Percentiles rank a stretch among this genome's conserved stretches.
These are phyloP conservation scores for Eutrigla gurnardus DNA, from an alignment of 2,797 vertebrate genomes.

Conservation along the genomic window DNA sequence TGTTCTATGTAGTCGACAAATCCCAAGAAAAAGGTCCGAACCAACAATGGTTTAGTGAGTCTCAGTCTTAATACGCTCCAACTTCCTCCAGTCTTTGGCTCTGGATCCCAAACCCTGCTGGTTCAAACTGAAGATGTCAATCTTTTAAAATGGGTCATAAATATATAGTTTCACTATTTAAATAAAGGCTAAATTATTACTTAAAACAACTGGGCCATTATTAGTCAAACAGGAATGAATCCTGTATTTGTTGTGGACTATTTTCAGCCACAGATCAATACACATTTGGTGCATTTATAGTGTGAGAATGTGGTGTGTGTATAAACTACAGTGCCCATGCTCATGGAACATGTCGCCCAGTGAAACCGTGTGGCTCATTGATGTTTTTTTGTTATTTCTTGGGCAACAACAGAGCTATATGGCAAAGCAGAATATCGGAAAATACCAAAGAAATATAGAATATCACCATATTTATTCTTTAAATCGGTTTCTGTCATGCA, in stretches of 20 bases:
- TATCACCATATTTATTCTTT: slow-evolving; percentile 34
- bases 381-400: background rate
- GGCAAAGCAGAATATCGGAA: slow-evolving; percentile 4
- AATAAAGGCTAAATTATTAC: background rate
- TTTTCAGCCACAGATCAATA: background rate
- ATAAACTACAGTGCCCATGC: background rate
- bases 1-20: slow-evolving; percentile 11
- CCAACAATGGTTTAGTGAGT: background rate
- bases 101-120: background rate
- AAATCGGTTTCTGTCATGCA: slow-evolving; percentile 25
- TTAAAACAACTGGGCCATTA: background rate
- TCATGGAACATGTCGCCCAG: slow-evolving; percentile 8
- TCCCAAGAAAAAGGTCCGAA: slow-evolving; percentile 4
- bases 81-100: background rate
- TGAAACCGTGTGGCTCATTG: background rate
- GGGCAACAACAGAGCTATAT: background rate
- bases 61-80: background rate
- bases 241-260: background rate
- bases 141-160: slow-evolving; percentile 1
- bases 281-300: slow-evolving; percentile 4
- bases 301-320: background rate
- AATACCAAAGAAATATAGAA: slow-evolving; percentile 27
- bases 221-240: slow-evolving; percentile 3
- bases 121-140: background rate
- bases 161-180: background rate